Conservation (phyloP, 2,797 vertebrate species). For the Aphelocoma californica region DNA sequence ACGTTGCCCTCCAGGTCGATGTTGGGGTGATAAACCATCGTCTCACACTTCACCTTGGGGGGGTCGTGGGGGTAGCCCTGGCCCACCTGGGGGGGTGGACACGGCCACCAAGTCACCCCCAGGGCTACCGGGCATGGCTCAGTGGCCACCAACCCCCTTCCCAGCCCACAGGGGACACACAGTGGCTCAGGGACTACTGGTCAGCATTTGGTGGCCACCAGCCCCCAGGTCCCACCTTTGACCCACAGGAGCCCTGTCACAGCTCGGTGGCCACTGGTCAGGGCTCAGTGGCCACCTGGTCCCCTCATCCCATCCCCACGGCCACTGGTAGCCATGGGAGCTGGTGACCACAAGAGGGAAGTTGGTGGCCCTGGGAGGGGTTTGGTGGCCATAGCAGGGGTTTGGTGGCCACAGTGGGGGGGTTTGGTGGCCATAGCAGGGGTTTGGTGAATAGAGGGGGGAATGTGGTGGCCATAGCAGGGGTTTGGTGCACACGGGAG, state of each 20-base stretch:
- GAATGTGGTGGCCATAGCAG: neutral
- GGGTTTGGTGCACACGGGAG: neutral
- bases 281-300: neutral
- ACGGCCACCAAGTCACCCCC: too few relatives aligned
- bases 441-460: too few relatives aligned
- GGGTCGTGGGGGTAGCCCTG: conserved; percentile 89
- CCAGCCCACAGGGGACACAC: too few relatives aligned
- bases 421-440: neutral
- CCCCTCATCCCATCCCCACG: too few relatives aligned
- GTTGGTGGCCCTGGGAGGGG: neutral
- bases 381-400: neutral
- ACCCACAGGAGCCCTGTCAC: too few relatives aligned
- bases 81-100: too few relatives aligned
- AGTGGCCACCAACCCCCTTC: too few relatives aligned
- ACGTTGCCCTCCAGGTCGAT: conserved; percentile 98
- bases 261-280: conserved; percentile 57
- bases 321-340: neutral
- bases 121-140: too few relatives aligned
- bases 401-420: neutral
- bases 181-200: too few relatives aligned
- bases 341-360: neutral
- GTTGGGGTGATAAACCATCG: conserved; percentile 97
- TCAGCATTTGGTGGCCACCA: too few relatives aligned
- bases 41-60: conserved; percentile 96
- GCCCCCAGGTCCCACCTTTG: too few relatives aligned